phyloP scores from a whole-genome alignment of 2,888 invertebrate species.

The Microctonus hyperodae region DNA sequence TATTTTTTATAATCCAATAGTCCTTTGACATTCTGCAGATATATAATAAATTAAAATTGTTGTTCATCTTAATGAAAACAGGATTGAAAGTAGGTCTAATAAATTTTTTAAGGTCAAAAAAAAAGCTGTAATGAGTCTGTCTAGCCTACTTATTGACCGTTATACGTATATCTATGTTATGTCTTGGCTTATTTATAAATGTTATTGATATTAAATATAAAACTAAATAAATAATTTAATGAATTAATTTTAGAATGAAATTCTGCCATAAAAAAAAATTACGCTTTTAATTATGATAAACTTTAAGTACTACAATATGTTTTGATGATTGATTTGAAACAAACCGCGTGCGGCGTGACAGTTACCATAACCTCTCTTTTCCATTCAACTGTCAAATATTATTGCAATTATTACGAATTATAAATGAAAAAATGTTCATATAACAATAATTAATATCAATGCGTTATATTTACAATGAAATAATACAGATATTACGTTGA shows the following conservation, averaged over 20 bases:
- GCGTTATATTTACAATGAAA: background rate
- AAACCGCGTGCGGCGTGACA: constrained; percentile 13
- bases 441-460: background rate
- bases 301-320: constrained; percentile 1
- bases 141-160: constrained; percentile 8
- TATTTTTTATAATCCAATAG: constrained; percentile 32
- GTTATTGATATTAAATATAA: background rate
- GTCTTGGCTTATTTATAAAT: background rate
- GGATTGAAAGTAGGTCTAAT: background rate
- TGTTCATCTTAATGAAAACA: background rate
- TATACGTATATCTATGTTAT: background rate
- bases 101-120: constrained; percentile 3
- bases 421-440: background rate
- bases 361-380: constrained; percentile 16
- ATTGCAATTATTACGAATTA: background rate
- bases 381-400: background rate
- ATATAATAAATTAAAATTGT: constrained; percentile 1
- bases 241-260: background rate
- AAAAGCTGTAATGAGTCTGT: background rate
- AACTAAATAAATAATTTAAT: background rate
- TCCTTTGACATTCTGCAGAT: constrained; percentile 31
- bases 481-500: background rate
- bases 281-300: background rate
- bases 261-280: background rate
- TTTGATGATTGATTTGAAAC: background rate